These are phyloP conservation scores for Aleiodes testaceus DNA, from an alignment of 2,888 invertebrate genomes.

Conservation along the genomic window DNA sequence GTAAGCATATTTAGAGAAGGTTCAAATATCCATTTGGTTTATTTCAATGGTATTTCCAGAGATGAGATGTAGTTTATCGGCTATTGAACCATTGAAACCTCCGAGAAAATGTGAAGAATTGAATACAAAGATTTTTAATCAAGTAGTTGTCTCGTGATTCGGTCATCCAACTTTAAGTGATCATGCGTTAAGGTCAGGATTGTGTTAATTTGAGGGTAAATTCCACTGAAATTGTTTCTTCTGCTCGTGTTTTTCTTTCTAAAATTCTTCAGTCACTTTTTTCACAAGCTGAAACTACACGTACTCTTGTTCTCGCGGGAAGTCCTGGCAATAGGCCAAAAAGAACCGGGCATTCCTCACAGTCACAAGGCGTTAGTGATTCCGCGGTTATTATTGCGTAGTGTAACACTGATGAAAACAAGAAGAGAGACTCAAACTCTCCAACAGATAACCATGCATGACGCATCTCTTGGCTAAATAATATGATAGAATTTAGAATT, in stretches of 20 bases:
- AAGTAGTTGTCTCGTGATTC: not conserved
- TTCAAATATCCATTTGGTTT: no score
- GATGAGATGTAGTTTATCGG: no score
- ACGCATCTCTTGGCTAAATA: slow-evolving; percentile 1
- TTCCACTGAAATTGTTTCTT: not conserved
- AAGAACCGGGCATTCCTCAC: slow-evolving; percentile 48
- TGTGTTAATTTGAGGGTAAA: not conserved
- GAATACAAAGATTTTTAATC: no score
- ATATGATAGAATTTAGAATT: slow-evolving; percentile 17
- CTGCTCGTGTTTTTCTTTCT: not conserved
- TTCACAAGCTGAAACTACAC: slow-evolving; percentile 3
- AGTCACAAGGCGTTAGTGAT: slow-evolving; percentile 50
- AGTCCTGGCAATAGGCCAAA: slow-evolving; percentile 50
- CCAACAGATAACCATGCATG: slow-evolving; percentile 11
- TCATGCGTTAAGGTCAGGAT: slow-evolving; percentile 13
- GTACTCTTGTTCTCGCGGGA: slow-evolving; percentile 35
- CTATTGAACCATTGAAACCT: not conserved
- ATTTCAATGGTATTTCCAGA: no score
- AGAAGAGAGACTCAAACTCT: not conserved
- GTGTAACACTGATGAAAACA: slow-evolving; percentile 22
- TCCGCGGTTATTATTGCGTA: slow-evolving; percentile 48
- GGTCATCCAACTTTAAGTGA: slow-evolving; percentile 16
- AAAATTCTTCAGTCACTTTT: not conserved
- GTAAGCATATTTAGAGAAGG: no score
- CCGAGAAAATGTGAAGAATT: not conserved